phyloP scores from a whole-genome alignment of 2,888 invertebrate genomes.

The Ochropacha duplaris region DNA sequence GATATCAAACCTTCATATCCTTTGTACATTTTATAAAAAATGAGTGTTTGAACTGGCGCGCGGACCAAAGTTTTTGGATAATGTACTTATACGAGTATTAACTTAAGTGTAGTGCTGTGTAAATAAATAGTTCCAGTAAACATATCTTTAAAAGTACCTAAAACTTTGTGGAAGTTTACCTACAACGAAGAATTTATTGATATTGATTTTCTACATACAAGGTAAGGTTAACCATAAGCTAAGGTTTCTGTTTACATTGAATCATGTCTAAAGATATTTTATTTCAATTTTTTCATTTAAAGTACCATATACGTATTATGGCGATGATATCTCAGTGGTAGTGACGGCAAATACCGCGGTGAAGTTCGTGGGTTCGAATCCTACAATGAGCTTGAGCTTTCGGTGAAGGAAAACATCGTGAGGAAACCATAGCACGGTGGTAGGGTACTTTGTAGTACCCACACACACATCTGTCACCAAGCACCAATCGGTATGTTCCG shows the following conservation, averaged over 20 bases:
- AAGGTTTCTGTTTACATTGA: neutral
- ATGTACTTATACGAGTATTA: constrained; percentile 29
- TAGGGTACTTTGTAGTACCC: too few species aligned
- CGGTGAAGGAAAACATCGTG: too few species aligned
- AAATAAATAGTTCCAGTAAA: constrained; percentile 37
- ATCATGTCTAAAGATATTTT: neutral
- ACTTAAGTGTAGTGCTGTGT: constrained; percentile 54
- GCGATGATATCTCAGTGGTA: too few species aligned
- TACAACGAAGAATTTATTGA: constrained; percentile 51
- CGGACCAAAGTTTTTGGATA: constrained; percentile 56
- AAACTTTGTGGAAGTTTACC: constrained; percentile 28
- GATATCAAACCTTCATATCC: constrained; percentile 60
- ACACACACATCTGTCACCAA: too few species aligned
- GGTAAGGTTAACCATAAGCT: constrained; percentile 41
- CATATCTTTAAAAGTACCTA: constrained; percentile 31
- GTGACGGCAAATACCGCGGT: too few species aligned
- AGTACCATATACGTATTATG: too few species aligned
- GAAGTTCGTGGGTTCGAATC: too few species aligned
- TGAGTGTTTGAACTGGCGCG: constrained; percentile 36
- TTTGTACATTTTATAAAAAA: constrained; percentile 31
- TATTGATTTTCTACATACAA: constrained; percentile 52
- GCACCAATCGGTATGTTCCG: too few species aligned
- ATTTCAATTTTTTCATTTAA: neutral
- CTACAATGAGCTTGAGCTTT: too few species aligned
- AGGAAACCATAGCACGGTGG: too few species aligned